phyloP scores from a whole-genome alignment of 1,140 invertebrate species.

The Lepidurus packardi region DNA sequence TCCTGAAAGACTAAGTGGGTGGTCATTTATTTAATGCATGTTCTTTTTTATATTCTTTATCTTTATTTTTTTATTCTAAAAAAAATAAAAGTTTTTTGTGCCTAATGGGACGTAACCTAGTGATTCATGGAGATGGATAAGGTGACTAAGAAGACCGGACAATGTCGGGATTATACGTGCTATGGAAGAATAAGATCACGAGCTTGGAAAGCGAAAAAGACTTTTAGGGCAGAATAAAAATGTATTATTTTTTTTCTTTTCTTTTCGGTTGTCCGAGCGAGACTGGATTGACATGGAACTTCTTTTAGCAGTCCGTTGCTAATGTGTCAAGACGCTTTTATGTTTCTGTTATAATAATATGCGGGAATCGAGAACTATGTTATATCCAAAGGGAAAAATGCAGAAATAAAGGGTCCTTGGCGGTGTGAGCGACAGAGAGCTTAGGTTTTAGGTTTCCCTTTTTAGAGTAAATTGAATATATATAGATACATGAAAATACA shows the following conservation, averaged over 20 bases:
- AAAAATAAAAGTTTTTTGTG: too few species aligned
- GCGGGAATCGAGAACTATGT: not conserved
- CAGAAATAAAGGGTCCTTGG: not conserved
- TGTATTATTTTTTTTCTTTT: conserved; percentile 23
- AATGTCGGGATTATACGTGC: conserved; percentile 18
- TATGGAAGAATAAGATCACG: not conserved
- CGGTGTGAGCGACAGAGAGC: not conserved
- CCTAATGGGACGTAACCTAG: not conserved
- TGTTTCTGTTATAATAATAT: not conserved
- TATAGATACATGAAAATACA: not conserved
- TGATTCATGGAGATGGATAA: not conserved
- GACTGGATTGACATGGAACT: conserved; percentile 20
- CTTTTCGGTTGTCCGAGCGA: not conserved
- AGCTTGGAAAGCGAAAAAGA: not conserved
- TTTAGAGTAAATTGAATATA: not conserved
- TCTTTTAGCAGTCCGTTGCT: conserved; percentile 11
- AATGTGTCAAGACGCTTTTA: not conserved
- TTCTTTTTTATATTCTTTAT: too few species aligned
- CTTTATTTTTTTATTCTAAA: too few species aligned
- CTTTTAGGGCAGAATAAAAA: not conserved
- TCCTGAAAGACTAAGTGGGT: too few species aligned
- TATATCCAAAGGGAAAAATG: not conserved
- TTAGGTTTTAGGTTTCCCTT: too few species aligned
- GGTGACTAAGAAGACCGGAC: not conserved
- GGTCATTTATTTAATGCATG: too few species aligned